Evolutionary conservation across 2,888 invertebrate genomes (phyloP), one percentile per base, ranked within the genome.

Genomic region (Acleris literana): DNA sequence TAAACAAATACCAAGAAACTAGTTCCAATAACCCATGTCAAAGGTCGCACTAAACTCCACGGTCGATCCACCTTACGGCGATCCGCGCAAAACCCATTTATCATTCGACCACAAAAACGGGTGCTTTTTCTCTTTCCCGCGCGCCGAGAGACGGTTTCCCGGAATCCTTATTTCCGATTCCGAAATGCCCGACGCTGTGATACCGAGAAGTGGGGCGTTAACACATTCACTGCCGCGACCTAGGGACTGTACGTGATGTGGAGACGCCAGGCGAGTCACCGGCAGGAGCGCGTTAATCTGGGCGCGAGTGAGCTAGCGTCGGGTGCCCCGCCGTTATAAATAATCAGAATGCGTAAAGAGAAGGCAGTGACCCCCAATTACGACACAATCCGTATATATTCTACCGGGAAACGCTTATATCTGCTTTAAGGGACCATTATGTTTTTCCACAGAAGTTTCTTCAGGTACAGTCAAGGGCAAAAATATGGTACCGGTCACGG

Each of bases 161-260:
- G 81, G 91, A 91, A 91, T 86, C 85, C 84, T 86, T 86, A 87
- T 90, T 89, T 91, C 91, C 90, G 91, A 91, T 90, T 89, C 90
- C 89, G 87, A 91, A 91, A 90, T 87, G 90, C 87, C 79, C 85
- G 82, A 77, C 81, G 82, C 83, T 73, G 77, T 84, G 80, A 81
- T 91, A 91, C 91, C 82, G 83, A 86, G 90, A 91, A 90, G 84
- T 87, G 85, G 76, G 77, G 84, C 81, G 87, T 87, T 90, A 39
- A 39, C 39, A 39, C 39, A 46, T 46, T 46, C 46, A n/a, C n/a
- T 16, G 46, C 46, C 46, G 7, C 46, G 46, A 46, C 6, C 46
- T 46, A 46, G n/a, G 6, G 5, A 3, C 4, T 46, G 46, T 17
- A 16, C 16, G n/a, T 39, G 4, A 39, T 39, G 4, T 39, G 39